Evolutionary conservation across 2,888 invertebrate genomes (phyloP).

Genomic region (Tethea ocularis): DNA sequence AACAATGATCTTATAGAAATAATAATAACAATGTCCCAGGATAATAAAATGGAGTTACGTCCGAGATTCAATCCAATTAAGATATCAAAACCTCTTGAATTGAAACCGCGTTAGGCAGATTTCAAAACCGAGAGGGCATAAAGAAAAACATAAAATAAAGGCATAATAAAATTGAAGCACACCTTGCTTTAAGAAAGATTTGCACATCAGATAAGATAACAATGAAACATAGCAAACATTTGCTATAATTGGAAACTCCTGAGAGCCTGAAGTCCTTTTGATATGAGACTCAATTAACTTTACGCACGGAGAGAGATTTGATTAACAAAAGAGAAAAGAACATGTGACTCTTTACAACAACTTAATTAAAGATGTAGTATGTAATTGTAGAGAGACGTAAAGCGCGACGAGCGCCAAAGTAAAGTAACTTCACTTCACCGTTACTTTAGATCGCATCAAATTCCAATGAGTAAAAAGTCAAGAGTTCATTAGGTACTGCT

Average conservation of each 20-base stretch:
- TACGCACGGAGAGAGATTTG: constrained; percentile 43
- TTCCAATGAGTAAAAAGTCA: not conserved
- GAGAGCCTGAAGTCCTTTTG: constrained; percentile 34
- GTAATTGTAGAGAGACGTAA: no score
- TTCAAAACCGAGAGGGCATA: constrained; percentile 27
- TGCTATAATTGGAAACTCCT: constrained; percentile 23
- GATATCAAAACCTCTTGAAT: not conserved
- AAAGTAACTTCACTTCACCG: no score
- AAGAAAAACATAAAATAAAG: not conserved
- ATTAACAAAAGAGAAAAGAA: constrained; percentile 25
- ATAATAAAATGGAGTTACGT: not conserved
- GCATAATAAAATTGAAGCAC: constrained; percentile 31
- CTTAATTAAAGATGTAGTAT: not conserved
- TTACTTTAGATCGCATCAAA: not conserved
- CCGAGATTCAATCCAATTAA: not conserved
- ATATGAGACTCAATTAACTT: constrained; percentile 27
- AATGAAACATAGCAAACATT: constrained; percentile 47
- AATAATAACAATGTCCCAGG: no score
- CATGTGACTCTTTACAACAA: not conserved
- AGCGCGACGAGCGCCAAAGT: no score
- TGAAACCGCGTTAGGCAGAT: not conserved
- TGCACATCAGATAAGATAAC: constrained; percentile 44
- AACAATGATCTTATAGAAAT: not conserved
- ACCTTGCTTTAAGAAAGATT: constrained; percentile 36
- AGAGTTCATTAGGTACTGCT: not conserved